Evolutionary conservation across 2,888 invertebrate species (phyloP).

Genomic region (Euzetes globulus): DNA sequence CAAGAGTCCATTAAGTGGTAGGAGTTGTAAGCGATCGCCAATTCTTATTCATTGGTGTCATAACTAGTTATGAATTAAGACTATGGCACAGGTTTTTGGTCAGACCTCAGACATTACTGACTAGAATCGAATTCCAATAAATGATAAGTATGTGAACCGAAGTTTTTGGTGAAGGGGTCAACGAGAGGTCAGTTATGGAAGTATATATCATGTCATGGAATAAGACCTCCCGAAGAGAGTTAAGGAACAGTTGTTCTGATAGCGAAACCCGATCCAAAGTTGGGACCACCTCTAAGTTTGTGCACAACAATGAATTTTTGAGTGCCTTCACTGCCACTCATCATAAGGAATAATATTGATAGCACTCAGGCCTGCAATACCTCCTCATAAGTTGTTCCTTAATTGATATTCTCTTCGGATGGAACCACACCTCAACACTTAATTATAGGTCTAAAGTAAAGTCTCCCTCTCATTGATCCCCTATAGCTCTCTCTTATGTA

Average conservation of each 20-base stretch:
- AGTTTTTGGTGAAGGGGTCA: constrained; percentile 16
- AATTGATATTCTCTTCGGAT: constrained; percentile 24
- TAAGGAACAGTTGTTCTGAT: constrained; percentile 2
- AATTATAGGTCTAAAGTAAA: constrained; percentile 17
- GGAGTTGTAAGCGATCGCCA: background rate
- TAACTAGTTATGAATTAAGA: constrained; percentile 23
- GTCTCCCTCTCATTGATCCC: constrained; percentile 20
- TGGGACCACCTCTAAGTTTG: constrained; percentile 17
- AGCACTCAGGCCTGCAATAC: constrained; percentile 5
- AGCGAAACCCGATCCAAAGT: constrained; percentile 18
- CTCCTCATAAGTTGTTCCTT: constrained; percentile 2
- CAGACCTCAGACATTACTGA: background rate
- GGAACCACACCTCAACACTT: constrained; percentile 28
- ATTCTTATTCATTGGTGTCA: constrained; percentile 2
- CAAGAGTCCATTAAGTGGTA: background rate
- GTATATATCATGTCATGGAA: constrained; percentile 28
- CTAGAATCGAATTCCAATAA: background rate
- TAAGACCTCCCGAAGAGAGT: constrained; percentile 18
- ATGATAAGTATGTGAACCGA: constrained; percentile 14
- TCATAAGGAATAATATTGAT: constrained; percentile 5
- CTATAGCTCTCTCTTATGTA: constrained; percentile 22
- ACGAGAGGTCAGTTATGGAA: constrained; percentile 25
- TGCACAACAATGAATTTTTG: constrained; percentile 21
- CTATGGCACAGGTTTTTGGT: background rate
- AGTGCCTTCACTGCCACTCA: constrained; percentile 28